Base-by-base conservation (phyloP, 2,888 invertebrate genomes). In the Catocala nupta region DNA sequence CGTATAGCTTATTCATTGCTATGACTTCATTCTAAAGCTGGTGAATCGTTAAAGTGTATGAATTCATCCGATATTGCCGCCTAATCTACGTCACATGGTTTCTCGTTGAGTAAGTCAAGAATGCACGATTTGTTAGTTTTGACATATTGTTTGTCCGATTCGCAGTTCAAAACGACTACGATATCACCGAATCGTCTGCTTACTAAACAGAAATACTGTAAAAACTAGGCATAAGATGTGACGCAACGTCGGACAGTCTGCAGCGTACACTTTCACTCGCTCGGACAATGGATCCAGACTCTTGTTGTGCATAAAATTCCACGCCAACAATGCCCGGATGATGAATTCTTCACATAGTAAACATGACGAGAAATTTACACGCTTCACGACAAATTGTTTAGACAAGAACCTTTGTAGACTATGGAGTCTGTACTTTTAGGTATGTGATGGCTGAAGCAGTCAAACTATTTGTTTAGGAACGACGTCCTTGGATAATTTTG, bases 311-410 rank as follows among this genome's bases (percentile, higher is more conserved):
- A 75, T 71, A 69, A 62, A 69, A 78, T 76, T 69, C 73, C 76
- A 48, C 61, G 52, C 48, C 53, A 54, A 78, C 77, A 78, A 76
- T 76, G 67, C 71, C 74, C 78, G 76, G 77, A 78, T 68, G 77
- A 56, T 55, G 63, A 62, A 59, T 65, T 62, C 77, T 65, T 63
- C 62, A 63, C 67, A 65, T 59, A 68, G 66, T 66, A 68, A 63
- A 71, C 75, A 65, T 53, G 52, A 48, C 61, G 59, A 59, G 59
- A 59, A 44, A 60, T 36, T 48, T 60, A 69, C 65, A 65, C 62
- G 72, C 65, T 53, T 55, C 68, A 59, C 49, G 45, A 71, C 66
- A 36, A 65, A 69, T 59, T 68, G 69, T 69, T 65, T 59, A 53
- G 33, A 62, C 68, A 65, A 64, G 54, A 59, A 65, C 54, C 61